Percentiles rank a stretch among this genome's conserved stretches.
These are phyloP conservation scores for Hyalella azteca DNA, from an alignment of 2,888 invertebrate genomes.

Conservation along the genomic window DNA sequence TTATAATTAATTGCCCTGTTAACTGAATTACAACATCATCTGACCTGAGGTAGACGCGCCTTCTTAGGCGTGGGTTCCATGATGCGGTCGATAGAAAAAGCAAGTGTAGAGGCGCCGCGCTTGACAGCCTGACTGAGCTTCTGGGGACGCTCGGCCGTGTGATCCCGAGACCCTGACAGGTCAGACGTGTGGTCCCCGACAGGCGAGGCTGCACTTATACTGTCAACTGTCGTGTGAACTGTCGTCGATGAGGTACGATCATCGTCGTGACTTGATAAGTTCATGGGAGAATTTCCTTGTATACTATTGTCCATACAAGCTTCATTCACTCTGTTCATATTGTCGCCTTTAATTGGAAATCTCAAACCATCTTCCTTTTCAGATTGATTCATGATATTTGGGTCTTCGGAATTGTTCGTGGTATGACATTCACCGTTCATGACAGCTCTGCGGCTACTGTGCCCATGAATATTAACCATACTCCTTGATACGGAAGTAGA, in stretches of 20 bases:
- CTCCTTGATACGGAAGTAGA: too few relatives aligned
- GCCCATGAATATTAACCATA: too few relatives aligned
- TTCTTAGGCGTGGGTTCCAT: conserved; percentile 56
- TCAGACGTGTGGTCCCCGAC: background rate
- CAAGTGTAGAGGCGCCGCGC: conserved; percentile 48
- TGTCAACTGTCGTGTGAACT: background rate
- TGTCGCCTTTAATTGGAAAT: too few relatives aligned
- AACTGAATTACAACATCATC: too few relatives aligned
- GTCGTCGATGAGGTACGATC: background rate
- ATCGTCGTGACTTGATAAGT: background rate
- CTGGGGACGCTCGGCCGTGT: background rate
- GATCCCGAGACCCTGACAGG: background rate
- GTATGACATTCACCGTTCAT: too few relatives aligned
- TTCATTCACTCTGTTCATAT: too few relatives aligned
- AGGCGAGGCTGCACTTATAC: background rate
- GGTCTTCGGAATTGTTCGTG: too few relatives aligned
- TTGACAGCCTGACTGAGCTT: conserved; percentile 39
- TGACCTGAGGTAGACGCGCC: conserved; percentile 49
- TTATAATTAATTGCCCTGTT: too few relatives aligned
- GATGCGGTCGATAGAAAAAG: conserved; percentile 57
- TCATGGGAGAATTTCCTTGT: conserved; percentile 11
- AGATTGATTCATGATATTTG: too few relatives aligned
- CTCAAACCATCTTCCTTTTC: too few relatives aligned
- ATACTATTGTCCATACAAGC: background rate
- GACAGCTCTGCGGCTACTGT: too few relatives aligned